A percentile compares a stretch with the other conserved stretches of the same genome.
Conservation (phyloP, 2,888 invertebrate species). For the Strigamia maritima region DNA sequence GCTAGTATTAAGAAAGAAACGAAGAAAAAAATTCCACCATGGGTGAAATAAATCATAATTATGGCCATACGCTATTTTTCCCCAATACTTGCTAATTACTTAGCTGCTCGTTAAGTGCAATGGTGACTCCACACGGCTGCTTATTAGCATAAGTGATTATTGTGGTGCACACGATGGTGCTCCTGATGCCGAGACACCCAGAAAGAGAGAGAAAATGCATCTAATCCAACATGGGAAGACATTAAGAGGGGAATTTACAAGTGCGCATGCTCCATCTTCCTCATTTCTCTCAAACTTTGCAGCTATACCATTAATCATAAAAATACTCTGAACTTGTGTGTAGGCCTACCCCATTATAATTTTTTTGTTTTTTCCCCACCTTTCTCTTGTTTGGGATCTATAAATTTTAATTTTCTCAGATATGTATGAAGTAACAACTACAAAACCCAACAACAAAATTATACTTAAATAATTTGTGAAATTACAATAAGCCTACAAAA, state of each 20-base stretch:
- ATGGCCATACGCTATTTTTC: conserved; percentile 39
- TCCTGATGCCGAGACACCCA: conserved; percentile 1
- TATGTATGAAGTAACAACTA: background rate
- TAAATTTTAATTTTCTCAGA: background rate
- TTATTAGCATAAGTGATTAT: conserved; percentile 39
- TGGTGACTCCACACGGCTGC: conserved; percentile 34
- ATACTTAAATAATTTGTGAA: background rate
- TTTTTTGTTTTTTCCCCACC: background rate
- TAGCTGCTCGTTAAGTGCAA: conserved; percentile 40
- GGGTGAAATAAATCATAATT: conserved; percentile 40
- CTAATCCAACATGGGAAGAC: background rate
- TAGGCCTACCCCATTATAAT: background rate
- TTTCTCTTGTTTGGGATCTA: background rate
- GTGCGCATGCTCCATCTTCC: background rate
- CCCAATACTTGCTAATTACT: conserved; percentile 42
- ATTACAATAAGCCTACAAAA: too few species aligned
- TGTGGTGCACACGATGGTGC: conserved; percentile 34
- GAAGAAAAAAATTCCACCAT: background rate
- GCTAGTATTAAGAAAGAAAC: background rate
- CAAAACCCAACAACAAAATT: background rate
- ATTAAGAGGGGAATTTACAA: background rate
- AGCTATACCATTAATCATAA: background rate
- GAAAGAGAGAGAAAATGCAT: conserved; percentile 10
- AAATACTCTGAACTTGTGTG: background rate
- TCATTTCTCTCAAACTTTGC: background rate